Evolutionary conservation across 2,113 vertebrate genomes (phyloP), one percentile per base, ranked within the genome.

Genomic region (Oreotrochilus melanogaster): DNA sequence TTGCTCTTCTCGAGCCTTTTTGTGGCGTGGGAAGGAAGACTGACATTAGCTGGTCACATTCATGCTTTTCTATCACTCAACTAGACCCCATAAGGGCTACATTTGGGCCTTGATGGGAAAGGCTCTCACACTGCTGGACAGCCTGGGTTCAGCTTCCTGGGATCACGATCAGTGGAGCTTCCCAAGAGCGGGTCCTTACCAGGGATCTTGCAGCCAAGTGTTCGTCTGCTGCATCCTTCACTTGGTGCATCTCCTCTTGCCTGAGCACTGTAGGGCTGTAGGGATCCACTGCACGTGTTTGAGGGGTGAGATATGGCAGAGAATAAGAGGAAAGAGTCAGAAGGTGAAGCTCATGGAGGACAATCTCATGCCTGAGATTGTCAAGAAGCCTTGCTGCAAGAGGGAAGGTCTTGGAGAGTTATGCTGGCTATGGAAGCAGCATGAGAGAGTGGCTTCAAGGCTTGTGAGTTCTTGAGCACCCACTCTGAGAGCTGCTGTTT

Each of bases 241-340:
- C 7, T 10, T 58, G 35, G 4, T 23, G 31, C 33, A 56, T 8
- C 18, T 56, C 14, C 9, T 43, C 9, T 50, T 37, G 19, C 25
- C 25, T 39, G 19, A 50, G 51, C 28, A 14, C 15, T 39, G 17
- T 18, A 50, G 56, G 28, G 14, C 21, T 33, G 17, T 48, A 24
- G 14, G 24, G 17, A 27, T 82, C 7, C 24, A 21, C 9, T 33
- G 78, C 28, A 28, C 19, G 5, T 1, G 9, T 69, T 24, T 11
- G 14, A 51, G 4, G 28, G 16, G 1, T 71, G 17, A 58, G 30
- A 22, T 14, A 17, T 3, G 0, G 19, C 3, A 64, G 48, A 27
- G 31, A 56, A 18, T 6, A 8, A 75, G 23, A 33, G 9, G 17
- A 13, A 50, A 64, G 19, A 18, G n/a, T 4, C 33, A 48, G 56